Evolutionary conservation across 2,113 vertebrate species (phyloP).

Genomic region (Rhynchopsitta pachyrhyncha): DNA sequence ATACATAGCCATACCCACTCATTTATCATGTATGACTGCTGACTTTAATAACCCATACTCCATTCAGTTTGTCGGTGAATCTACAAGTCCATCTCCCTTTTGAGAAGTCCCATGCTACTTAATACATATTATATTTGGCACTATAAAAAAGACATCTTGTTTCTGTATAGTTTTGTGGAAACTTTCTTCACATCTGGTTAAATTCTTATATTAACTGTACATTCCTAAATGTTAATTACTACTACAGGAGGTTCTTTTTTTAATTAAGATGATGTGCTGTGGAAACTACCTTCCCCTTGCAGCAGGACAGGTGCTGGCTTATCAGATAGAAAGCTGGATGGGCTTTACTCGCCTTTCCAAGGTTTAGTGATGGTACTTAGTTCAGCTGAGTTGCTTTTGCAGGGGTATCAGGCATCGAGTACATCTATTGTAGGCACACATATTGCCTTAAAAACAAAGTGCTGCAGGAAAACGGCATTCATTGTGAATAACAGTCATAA

Average conservation of each 20-base stretch:
- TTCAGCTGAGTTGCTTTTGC: background rate
- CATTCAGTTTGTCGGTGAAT: background rate
- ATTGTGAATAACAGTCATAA: background rate
- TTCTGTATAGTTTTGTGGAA: background rate
- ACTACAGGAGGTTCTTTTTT: background rate
- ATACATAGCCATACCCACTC: background rate
- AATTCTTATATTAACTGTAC: background rate
- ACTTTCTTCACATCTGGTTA: background rate
- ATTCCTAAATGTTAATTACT: background rate
- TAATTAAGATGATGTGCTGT: background rate
- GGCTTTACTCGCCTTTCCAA: background rate
- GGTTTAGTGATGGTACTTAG: background rate
- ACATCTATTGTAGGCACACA: background rate
- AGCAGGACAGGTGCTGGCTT: background rate
- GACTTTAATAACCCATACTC: background rate
- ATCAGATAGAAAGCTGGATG: background rate
- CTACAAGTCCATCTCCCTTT: background rate
- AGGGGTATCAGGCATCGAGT: fast-evolving
- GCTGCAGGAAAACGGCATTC: background rate
- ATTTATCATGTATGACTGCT: background rate
- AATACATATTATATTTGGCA: background rate
- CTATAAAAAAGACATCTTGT: background rate
- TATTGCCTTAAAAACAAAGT: background rate
- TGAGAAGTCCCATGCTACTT: background rate
- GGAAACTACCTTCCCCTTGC: background rate